Conservation (phyloP, 2,888 invertebrate species). For the Melanostoma mellinum region DNA sequence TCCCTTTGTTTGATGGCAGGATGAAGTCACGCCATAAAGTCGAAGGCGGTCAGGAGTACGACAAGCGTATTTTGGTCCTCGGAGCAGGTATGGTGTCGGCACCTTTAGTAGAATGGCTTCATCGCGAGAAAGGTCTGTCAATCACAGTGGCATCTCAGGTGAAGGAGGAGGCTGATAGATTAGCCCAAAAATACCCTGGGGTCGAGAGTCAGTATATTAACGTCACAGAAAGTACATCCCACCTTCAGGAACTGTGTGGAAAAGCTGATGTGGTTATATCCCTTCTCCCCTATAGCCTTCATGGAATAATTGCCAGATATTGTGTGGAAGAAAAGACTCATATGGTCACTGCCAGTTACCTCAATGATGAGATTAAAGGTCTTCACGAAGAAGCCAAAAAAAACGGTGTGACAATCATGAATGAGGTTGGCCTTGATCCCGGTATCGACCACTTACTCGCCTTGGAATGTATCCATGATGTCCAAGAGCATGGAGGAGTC, state of each 20-base stretch:
- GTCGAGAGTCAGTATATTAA: conserved; percentile 92
- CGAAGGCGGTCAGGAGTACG: conserved; percentile 84
- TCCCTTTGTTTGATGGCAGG: conserved; percentile 79
- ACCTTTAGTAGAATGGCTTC: conserved; percentile 96
- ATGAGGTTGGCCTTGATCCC: conserved; percentile 98
- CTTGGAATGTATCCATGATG: conserved; percentile 97
- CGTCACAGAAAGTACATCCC: conserved; percentile 88
- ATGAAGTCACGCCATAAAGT: conserved; percentile 88
- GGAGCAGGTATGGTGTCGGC: conserved; percentile 98
- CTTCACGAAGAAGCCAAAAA: conserved; percentile 92
- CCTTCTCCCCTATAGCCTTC: conserved; percentile 94
- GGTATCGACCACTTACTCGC: conserved; percentile 99
- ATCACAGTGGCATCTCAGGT: conserved; percentile 94
- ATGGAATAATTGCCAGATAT: conserved; percentile 91
- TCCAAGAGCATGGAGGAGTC: conserved; percentile 93
- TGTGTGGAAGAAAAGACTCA: conserved; percentile 94
- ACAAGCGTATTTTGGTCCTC: conserved; percentile 91
- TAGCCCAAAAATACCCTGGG: conserved; percentile 90
- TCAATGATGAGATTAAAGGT: conserved; percentile 91
- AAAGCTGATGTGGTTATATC: conserved; percentile 91
- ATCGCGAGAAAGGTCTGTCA: conserved; percentile 90
- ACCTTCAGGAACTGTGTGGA: conserved; percentile 87
- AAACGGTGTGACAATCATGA: conserved; percentile 95
- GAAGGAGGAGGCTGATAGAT: conserved; percentile 93
- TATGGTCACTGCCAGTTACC: conserved; percentile 98